Evolutionary conservation across 2,113 vertebrate species (phyloP).

Genomic region (Nothocercus nigrocapillus): DNA sequence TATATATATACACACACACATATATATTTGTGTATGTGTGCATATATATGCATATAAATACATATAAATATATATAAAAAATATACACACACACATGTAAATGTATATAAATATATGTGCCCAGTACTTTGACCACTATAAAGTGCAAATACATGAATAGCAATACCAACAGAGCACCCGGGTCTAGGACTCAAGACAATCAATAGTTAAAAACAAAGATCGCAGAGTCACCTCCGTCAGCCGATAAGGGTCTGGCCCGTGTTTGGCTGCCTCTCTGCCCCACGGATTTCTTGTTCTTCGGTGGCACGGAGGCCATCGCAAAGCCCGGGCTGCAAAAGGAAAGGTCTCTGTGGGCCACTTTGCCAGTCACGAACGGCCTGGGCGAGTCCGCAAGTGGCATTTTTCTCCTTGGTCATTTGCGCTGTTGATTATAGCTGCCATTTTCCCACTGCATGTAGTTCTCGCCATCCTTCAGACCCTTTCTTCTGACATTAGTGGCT

Average conservation of each 20-base stretch:
- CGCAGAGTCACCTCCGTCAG: background rate
- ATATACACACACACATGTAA: too few relatives aligned
- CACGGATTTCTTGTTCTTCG: background rate
- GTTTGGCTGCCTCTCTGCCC: background rate
- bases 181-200: rapidly evolving
- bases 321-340: background rate
- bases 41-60: too few relatives aligned
- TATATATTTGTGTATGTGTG: too few relatives aligned
- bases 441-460: background rate
- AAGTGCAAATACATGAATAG: background rate
- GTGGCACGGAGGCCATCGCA: background rate
- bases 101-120: background rate
- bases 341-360: background rate
- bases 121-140: background rate
- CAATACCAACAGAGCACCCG: background rate
- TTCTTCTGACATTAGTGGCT: background rate
- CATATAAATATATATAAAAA: too few relatives aligned
- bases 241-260: background rate
- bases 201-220: background rate
- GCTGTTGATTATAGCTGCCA: background rate
- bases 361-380: background rate
- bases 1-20: too few relatives aligned
- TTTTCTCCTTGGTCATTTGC: background rate
- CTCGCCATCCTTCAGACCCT: background rate
- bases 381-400: background rate